Conservation (phyloP, 23 tunicate genomes). For the Diplosoma virens region DNA sequence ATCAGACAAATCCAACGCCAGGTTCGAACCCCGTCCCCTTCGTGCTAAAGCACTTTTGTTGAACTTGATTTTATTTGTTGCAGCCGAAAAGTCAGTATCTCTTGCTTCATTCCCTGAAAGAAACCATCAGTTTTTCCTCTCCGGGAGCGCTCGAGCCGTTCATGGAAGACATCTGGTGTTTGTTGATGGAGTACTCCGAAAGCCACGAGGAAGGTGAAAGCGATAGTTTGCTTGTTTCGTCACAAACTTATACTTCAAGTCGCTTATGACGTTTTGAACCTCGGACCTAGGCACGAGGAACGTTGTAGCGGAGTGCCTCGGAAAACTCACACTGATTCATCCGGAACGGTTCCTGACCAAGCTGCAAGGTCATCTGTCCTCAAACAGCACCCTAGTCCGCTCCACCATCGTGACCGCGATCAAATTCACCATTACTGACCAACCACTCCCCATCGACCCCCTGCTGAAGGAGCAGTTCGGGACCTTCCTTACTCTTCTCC, state of each 20-base stretch:
- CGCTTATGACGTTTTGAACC: too few species aligned
- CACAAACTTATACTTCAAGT: too few species aligned
- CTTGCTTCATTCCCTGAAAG: slow-evolving; percentile 82
- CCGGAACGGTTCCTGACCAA: slow-evolving; percentile 66
- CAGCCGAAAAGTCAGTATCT: slow-evolving; percentile 77
- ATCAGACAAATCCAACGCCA: slow-evolving; percentile 61
- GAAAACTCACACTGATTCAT: slow-evolving; percentile 82
- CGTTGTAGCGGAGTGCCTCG: slow-evolving; percentile 96
- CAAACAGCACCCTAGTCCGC: slow-evolving; percentile 55
- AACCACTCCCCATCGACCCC: slow-evolving; percentile 76
- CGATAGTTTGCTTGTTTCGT: background rate
- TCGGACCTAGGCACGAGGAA: slow-evolving; percentile 98
- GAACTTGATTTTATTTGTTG: too few species aligned
- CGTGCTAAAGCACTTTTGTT: too few species aligned
- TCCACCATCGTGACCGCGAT: slow-evolving; percentile 91
- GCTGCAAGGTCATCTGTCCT: slow-evolving; percentile 49
- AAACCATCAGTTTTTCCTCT: slow-evolving; percentile 62
- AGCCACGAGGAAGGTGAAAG: slow-evolving; percentile 83
- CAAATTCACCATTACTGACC: slow-evolving; percentile 89
- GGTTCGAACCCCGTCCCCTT: slow-evolving; percentile 14
- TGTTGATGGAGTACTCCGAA: slow-evolving; percentile 68
- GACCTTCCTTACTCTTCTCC: slow-evolving; percentile 54
- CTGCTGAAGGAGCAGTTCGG: slow-evolving; percentile 68
- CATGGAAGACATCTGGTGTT: slow-evolving; percentile 81
- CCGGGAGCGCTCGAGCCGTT: slow-evolving; percentile 54